Base-by-base conservation (phyloP, 1,140 invertebrate genomes). In the Anagrus nilaparvatae region DNA sequence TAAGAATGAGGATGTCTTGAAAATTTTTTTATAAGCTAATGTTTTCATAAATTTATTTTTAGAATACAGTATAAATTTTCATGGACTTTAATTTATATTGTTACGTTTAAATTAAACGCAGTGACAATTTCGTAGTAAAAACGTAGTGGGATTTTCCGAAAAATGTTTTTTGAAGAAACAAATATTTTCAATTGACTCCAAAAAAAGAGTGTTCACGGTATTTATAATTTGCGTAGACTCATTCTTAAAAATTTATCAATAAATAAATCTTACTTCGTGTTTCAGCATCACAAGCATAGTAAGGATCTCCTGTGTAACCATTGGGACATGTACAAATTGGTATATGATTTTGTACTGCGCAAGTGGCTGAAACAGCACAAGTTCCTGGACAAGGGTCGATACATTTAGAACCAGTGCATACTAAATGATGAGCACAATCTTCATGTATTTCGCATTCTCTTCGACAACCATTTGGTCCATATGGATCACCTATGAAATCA, bases 401-500 rank as follows among this genome's bases (percentile, higher is more conserved):
- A 53, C 84, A 87, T 58, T 84, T 84, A 50, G 73, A 82, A 32
- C 78, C 71, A n/a, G 79, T 75, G 49, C 84, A 87, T 14, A 81
- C 72, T 34, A 82, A 64, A 34, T 75, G 72, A 4, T 71, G 59
- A 1, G 72, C 57, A 55, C 87, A 92, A 37, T 92, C 85, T 29
- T 72, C 72, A 54, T 81, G 85, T 25, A 56, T 61, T 64, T 86
- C 82, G 56, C 84, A 87, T 59, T 87, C 83, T 36, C 79, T 69
- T n/a, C 76, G 73, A 53, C 83, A 86, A 25, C 82, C 84, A 40
- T 53, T 53, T 3, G 58, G 50, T 49, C 71, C 77, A 49, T 88
- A 87, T 6, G 84, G 81, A 62, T 86, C 81, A 38, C 83, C 84
- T 46, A 84, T 75, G 49, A 79, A 84, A 40, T 84, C 82, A 6